These are phyloP conservation scores for Schizaphis graminum DNA, from an alignment of 2,888 invertebrate genomes.

Conservation along the genomic window DNA sequence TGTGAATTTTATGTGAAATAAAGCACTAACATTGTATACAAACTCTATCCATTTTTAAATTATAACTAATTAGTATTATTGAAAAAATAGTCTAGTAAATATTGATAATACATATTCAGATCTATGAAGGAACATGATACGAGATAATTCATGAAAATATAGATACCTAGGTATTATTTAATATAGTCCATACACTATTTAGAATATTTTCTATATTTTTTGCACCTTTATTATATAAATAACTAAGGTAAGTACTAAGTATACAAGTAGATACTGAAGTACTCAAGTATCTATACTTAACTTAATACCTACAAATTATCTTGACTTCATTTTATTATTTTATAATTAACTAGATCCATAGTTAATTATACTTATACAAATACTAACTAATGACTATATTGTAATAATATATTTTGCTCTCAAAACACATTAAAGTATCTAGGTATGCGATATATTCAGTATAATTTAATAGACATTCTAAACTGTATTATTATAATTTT, in stretches of 20 bases:
- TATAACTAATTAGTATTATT: not conserved
- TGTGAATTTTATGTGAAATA: not conserved
- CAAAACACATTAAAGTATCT: not conserved
- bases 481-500: not conserved
- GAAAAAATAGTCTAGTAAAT: not conserved
- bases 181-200: not conserved
- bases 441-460: not conserved
- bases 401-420: not conserved
- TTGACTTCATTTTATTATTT: not conserved
- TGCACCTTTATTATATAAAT: no score
- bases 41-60: not conserved
- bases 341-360: slow-evolving; percentile 1
- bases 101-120: not conserved
- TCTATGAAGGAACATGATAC: not conserved
- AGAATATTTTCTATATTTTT: not conserved
- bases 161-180: not conserved
- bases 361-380: not conserved
- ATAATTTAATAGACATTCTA: not conserved
- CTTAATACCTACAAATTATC: not conserved
- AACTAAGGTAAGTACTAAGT: no score
- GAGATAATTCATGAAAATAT: not conserved
- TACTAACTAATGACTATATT: not conserved
- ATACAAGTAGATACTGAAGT: not conserved
- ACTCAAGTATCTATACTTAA: not conserved
- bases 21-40: not conserved